A percentile compares a stretch with the other conserved stretches of the same genome.
Conservation (phyloP, 2,113 vertebrate species). For the Physeter macrocephalus region DNA sequence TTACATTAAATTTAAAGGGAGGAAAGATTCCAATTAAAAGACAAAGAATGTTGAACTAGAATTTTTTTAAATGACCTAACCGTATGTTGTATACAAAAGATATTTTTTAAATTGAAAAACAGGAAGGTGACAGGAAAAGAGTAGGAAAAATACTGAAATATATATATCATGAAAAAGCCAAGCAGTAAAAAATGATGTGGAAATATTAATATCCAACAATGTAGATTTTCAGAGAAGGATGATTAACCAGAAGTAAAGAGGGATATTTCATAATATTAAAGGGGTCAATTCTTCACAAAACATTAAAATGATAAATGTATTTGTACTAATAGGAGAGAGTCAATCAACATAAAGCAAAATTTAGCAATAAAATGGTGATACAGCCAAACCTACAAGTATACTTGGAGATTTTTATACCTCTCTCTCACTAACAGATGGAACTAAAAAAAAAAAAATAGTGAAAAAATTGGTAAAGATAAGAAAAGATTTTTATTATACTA, state of each 20-base stretch:
- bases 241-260: not conserved
- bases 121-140: not conserved
- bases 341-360: not conserved
- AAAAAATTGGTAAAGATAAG: not conserved
- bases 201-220: not conserved
- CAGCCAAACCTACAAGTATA: not conserved
- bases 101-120: not conserved
- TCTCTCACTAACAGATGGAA: not conserved
- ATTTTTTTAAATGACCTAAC: not conserved
- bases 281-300: not conserved
- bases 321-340: not conserved
- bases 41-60: not conserved
- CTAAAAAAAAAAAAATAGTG: not conserved
- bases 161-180: not conserved
- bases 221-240: not conserved
- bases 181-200: not conserved
- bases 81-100: not conserved
- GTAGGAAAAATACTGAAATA: not conserved
- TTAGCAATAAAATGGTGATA: not conserved
- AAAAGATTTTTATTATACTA: not conserved
- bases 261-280: not conserved
- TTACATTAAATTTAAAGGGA: not conserved
- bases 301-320: not conserved
- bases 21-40: not conserved
- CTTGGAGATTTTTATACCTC: not conserved